Conservation (phyloP, 2,113 vertebrate species). For the Takifugu flavidus region DNA sequence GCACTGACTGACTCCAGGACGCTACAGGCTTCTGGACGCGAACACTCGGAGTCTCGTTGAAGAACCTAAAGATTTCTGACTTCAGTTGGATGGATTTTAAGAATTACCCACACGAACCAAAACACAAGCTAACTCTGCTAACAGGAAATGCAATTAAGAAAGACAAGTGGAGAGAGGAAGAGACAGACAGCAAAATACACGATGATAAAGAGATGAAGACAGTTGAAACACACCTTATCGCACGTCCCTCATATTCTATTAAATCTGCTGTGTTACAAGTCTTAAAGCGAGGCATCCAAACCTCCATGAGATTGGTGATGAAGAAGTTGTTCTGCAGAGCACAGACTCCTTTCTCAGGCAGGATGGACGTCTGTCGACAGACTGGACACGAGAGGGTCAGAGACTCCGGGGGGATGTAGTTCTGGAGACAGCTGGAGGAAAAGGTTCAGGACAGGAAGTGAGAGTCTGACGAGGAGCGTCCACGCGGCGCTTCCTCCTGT, state of each 20-base stretch:
- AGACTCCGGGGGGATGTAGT: constrained; percentile 91
- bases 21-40: constrained; percentile 77
- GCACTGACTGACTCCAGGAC: constrained; percentile 81
- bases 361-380: constrained; percentile 92
- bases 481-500: too few species aligned
- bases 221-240: too few species aligned
- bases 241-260: too few species aligned
- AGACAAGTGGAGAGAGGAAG: too few species aligned
- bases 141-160: too few species aligned
- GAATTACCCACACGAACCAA: not conserved
- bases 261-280: too few species aligned
- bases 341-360: constrained; percentile 88
- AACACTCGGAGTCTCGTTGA: constrained; percentile 80
- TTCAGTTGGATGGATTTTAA: not conserved
- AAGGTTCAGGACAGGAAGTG: not conserved
- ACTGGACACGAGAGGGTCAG: constrained; percentile 90
- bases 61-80: constrained; percentile 70
- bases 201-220: too few species aligned
- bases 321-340: constrained; percentile 95
- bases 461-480: not conserved
- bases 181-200: too few species aligned
- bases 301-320: constrained; percentile 97
- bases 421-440: constrained; percentile 84
- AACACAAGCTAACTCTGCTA: too few species aligned
- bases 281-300: constrained; percentile 17